phyloP scores from a whole-genome alignment of 2,113 vertebrate species.

The Patagioenas fasciata region DNA sequence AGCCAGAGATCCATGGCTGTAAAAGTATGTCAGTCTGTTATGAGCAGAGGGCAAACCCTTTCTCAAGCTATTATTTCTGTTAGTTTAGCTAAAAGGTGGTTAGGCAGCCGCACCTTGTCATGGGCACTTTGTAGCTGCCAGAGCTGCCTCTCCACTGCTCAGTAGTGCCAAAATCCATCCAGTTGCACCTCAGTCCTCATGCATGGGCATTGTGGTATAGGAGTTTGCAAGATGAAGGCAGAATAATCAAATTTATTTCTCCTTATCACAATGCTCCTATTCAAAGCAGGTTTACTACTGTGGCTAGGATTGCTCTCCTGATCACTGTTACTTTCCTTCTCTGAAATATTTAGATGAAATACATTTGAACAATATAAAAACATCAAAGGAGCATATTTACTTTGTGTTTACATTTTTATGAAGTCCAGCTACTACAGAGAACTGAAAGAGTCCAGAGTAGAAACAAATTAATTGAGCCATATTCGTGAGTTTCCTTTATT shows the following conservation, averaged over 20 bases:
- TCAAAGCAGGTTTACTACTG: not conserved
- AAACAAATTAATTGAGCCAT: not conserved
- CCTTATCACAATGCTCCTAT: not conserved
- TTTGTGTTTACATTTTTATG: not conserved
- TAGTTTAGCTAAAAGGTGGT: not conserved
- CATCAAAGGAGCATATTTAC: not conserved
- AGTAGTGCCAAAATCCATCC: not conserved
- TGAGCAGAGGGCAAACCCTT: not conserved
- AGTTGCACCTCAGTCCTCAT: not conserved
- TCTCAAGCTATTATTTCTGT: not conserved
- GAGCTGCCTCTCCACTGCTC: not conserved
- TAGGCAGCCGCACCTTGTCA: not conserved
- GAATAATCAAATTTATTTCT: not conserved
- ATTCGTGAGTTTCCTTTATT: not conserved
- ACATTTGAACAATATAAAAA: not conserved
- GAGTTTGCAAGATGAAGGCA: not conserved
- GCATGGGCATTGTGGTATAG: fast-evolving
- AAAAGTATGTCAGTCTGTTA: not conserved
- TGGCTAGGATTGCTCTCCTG: not conserved
- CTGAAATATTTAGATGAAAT: not conserved
- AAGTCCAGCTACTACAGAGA: not conserved
- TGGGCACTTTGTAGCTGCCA: not conserved
- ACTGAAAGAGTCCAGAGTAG: not conserved
- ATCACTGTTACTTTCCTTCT: not conserved
- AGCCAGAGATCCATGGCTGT: not conserved